Conservation (phyloP, 2,113 vertebrate species). For the Charadrius vociferus region DNA sequence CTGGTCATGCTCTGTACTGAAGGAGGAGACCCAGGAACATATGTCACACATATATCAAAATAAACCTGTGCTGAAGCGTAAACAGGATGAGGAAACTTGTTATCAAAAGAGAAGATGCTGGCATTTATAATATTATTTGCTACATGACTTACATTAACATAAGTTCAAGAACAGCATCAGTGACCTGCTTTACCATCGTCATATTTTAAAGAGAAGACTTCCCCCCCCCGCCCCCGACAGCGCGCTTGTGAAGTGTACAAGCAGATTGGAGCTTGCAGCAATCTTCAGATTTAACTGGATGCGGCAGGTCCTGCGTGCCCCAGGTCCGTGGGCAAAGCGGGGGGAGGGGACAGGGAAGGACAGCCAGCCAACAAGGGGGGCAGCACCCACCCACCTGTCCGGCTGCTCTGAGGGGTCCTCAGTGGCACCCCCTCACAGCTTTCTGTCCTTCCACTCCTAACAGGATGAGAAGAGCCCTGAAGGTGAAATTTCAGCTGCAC, state of each 20-base stretch:
- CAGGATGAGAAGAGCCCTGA: accelerated
- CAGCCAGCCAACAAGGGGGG: accelerated
- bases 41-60: neutral
- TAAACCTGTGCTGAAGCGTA: neutral
- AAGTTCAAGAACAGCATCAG: neutral
- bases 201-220: neutral
- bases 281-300: neutral
- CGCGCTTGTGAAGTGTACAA: neutral
- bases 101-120: neutral
- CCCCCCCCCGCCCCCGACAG: neutral
- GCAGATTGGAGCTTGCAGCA: neutral
- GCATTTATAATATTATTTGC: neutral
- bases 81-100: neutral
- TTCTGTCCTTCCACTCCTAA: neutral
- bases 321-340: accelerated
- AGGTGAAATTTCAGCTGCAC: neutral
- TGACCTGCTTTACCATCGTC: neutral
- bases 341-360: neutral
- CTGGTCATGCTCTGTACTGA: neutral
- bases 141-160: neutral
- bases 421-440: neutral
- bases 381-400: neutral
- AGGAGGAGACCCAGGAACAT: neutral
- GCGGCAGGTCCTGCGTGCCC: accelerated
- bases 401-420: neutral